Percentiles rank a stretch among this genome's conserved stretches.
These are phyloP conservation scores for Hippasteria phrygiana DNA, from an alignment of 53 echinoderm and acorn worm species.

Conservation along the genomic window DNA sequence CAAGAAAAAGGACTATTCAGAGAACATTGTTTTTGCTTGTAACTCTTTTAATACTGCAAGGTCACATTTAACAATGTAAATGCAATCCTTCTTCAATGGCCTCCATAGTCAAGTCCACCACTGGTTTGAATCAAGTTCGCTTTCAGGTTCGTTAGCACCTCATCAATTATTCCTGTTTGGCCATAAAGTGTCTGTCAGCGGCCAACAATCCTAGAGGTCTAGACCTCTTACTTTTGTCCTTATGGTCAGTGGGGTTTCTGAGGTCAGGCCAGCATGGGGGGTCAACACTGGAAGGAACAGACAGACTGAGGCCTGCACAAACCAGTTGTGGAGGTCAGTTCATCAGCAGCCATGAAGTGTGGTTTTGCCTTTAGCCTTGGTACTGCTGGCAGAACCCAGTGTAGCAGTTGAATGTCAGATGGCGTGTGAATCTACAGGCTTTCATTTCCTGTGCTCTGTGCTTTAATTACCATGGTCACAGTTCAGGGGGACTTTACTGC, in stretches of 20 bases:
- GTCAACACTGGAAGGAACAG: not conserved
- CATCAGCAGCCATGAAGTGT: too few species aligned
- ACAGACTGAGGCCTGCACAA: not conserved
- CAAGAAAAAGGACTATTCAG: not conserved
- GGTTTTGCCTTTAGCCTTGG: too few species aligned
- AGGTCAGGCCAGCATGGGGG: not conserved
- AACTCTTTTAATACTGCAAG: too few species aligned
- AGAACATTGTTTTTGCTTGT: too few species aligned
- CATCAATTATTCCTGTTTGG: slow-evolving; percentile 8
- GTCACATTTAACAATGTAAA: too few species aligned
- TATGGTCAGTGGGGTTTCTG: slow-evolving; percentile 7
- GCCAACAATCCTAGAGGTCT: not conserved
- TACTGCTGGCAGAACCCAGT: too few species aligned
- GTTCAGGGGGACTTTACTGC: too few species aligned
- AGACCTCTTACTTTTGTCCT: slow-evolving; percentile 8
- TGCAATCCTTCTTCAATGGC: too few species aligned
- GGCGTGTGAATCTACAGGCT: not conserved
- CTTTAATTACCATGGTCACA: too few species aligned
- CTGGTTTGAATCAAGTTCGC: too few species aligned
- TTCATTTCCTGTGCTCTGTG: not conserved
- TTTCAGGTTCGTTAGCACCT: not conserved
- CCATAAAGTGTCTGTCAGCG: not conserved
- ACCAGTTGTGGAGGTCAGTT: too few species aligned
- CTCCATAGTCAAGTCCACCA: too few species aligned
- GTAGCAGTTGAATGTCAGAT: not conserved